Evolutionary conservation across 2,113 vertebrate genomes (phyloP), one percentile per base, ranked within the genome.

Genomic region (Pterocles gutturalis): DNA sequence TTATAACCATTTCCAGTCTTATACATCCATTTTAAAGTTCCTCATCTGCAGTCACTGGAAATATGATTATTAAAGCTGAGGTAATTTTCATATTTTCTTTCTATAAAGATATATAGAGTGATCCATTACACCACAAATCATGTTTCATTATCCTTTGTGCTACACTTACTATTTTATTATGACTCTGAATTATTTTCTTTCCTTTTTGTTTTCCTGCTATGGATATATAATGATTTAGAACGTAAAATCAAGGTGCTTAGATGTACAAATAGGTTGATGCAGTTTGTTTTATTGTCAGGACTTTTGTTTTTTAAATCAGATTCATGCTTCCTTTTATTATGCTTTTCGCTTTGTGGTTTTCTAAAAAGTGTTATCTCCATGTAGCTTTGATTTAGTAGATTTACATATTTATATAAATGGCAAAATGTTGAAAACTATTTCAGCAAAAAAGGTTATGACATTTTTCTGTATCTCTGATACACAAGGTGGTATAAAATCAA

Each of bases 1-100:
- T 95, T 84, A 72, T 93, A 97, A 95, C 61, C 15, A 61, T 95
- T 95, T 95, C 80, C 90, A 97, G 70, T 46, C 80, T 92, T 87
- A 49, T 11, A 78, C 51, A 81, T 70, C 60, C 28, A 76, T 87
- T 83, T 90, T 66, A 60, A 96, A 90, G 71, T 89, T 92, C 69
- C 43, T 95, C 77, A 48, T 94, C 64, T 95, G 57, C 61, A 83
- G 57, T 87, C 33, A 17, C 29, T 71, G 46, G 80, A 57, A 95
- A 82, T 71, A 31, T 41, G 51, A 57, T 61, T 87, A 61, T 90
- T 87, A 92, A 90, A 93, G 61, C 76, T 92, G 79, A 90, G 65
- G 69, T 83, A 87, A 95, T 95, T 78, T 92, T 67, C 64, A 6
- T 84, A 34, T 94, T 93, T 93, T 88, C 66, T 86, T 85, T 79